These are phyloP conservation scores for Mustelus asterias DNA, from an alignment of 2,113 vertebrate genomes.

Conservation along the genomic window DNA sequence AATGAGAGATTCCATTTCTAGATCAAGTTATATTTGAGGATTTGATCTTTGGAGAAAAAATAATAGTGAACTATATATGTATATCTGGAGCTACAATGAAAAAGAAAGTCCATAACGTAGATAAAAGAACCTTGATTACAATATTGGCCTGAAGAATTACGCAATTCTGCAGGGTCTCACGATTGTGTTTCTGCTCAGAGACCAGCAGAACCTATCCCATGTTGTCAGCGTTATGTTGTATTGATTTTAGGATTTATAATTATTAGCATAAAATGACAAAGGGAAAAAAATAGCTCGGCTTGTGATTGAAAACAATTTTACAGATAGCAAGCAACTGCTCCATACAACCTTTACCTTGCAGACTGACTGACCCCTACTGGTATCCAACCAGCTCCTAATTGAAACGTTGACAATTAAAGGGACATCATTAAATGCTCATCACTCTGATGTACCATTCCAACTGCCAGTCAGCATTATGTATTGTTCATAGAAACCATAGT, in stretches of 20 bases:
- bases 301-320: neutral
- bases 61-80: neutral
- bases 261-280: neutral
- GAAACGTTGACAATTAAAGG: neutral
- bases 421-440: neutral
- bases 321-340: neutral
- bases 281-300: neutral
- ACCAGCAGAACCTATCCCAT: neutral
- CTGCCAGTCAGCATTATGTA: neutral
- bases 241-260: neutral
- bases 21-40: neutral
- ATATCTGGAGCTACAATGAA: neutral
- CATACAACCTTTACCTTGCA: neutral
- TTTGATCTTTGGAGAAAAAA: neutral
- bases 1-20: neutral
- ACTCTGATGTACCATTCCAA: neutral
- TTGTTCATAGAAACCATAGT: too few relatives aligned
- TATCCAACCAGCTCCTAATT: neutral
- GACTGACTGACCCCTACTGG: neutral
- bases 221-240: neutral
- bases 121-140: neutral
- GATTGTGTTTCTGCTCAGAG: neutral
- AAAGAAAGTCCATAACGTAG: neutral
- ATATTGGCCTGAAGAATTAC: neutral
- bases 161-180: neutral